These are phyloP conservation scores for Eumaeus atala DNA, from an alignment of 1,140 invertebrate genomes.

Conservation along the genomic window DNA sequence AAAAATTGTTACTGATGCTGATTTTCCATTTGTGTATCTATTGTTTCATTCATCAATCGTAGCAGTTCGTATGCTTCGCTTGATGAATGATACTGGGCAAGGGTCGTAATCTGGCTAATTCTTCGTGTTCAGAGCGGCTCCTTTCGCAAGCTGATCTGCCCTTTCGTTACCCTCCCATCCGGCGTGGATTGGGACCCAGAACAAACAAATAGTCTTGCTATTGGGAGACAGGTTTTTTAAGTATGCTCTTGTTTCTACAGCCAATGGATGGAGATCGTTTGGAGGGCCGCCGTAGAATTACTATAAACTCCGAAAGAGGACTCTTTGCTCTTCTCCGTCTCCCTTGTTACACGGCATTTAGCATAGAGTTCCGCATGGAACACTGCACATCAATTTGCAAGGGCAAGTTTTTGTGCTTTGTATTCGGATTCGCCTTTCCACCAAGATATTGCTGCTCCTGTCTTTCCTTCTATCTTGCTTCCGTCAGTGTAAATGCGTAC, in stretches of 20 bases:
- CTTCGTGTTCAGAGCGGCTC: too few relatives aligned
- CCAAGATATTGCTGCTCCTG: neutral
- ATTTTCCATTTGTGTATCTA: too few relatives aligned
- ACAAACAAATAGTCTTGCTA: too few relatives aligned
- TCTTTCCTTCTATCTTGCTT: neutral
- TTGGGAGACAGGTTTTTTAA: too few relatives aligned
- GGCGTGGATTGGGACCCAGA: too few relatives aligned
- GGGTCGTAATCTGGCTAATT: too few relatives aligned
- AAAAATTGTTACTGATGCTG: neutral
- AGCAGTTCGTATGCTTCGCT: too few relatives aligned
- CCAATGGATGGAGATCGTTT: neutral
- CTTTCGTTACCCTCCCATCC: too few relatives aligned
- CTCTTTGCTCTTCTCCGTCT: neutral
- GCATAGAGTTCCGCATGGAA: neutral
- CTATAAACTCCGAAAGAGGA: neutral
- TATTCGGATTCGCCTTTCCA: neutral
- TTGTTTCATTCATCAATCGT: too few relatives aligned
- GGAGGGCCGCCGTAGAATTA: neutral
- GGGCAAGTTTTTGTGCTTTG: neutral
- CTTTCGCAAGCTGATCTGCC: too few relatives aligned
- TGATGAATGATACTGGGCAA: too few relatives aligned
- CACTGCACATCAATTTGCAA: neutral
- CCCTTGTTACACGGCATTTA: neutral
- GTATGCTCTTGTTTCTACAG: too few relatives aligned
- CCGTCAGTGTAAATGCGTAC: neutral